phyloP scores from a whole-genome alignment of 1,140 invertebrate genomes.

The Panagrolaimus sp. region DNA sequence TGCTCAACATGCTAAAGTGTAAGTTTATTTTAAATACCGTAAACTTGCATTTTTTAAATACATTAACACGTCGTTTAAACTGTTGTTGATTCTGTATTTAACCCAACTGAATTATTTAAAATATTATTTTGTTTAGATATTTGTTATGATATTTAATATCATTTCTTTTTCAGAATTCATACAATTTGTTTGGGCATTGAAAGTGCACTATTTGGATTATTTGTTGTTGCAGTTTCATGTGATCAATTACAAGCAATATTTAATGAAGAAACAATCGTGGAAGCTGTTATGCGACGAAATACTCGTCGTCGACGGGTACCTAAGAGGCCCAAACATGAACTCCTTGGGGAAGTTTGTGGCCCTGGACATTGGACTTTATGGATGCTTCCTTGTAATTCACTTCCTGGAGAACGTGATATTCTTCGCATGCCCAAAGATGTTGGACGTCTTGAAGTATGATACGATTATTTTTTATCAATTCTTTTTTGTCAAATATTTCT shows the following conservation, averaged over 20 bases:
- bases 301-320: conserved; percentile 64
- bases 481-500: no score
- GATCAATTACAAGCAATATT: conserved; percentile 72
- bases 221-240: conserved; percentile 79
- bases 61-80: conserved; percentile 17
- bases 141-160: conserved; percentile 26
- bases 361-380: conserved; percentile 1
- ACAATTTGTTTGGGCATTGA: conserved; percentile 77
- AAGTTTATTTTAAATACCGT: conserved; percentile 6
- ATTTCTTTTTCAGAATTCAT: conserved; percentile 69
- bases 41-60: no score
- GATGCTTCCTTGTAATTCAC: conserved; percentile 14
- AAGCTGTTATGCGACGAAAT: conserved; percentile 71
- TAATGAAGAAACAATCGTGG: conserved; percentile 75
- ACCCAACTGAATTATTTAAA: no score
- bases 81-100: conserved; percentile 16
- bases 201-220: conserved; percentile 77
- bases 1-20: conserved; percentile 62
- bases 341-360: conserved; percentile 76
- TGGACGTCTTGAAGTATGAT: no score
- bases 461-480: no score
- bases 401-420: conserved; percentile 11
- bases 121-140: no score
- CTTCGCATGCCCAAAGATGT: neutral
- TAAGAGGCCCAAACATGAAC: conserved; percentile 68